Base-by-base conservation (phyloP, 2,888 invertebrate species). In the Sinotaia quadrata region DNA sequence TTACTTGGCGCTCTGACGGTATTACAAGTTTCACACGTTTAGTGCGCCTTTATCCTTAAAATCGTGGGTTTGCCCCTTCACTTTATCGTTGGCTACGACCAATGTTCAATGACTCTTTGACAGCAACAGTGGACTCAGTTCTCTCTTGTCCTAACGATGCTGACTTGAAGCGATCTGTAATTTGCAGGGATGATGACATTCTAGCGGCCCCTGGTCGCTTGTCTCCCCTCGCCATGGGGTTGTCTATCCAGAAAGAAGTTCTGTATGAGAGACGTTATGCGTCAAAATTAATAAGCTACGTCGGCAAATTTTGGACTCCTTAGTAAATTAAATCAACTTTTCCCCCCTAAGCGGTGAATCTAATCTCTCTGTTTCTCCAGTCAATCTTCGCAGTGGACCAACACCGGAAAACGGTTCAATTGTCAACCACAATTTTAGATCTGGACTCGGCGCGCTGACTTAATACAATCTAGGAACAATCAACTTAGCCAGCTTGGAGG, bases 201-300 rank as follows among this genome's bases (percentile, higher is more conserved):
- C 54, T 65, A 41, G 44, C 52, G 56, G 63, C 56, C 54, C 65
- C 29, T 56, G 44, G 56, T 56, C 41, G 65, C 65, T 65, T 65
- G 65, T 56, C 44, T 65, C 65, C 24, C 52, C 54, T 65, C 31
- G 65, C 56, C 65, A 44, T 33, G 56, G 65, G 54, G 56, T 54
- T 56, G 65, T 65, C 65, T 41, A 44, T 12, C 44, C 56, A 29
- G 29, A 24, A 63, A 24, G 63, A 63, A 52, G 54, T 12, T 29
- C 21, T 54, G 41, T 65, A 65, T 65, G 65, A 65, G 65, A 65
- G 65, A 54, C 66, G 66, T 58, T 66, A 66, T 66, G 66, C 66
- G 66, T 66, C 66, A 66, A 66, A 66, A 66, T 66, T 66, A 66
- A 66, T 66, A 66, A 66, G 66, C 66, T 58, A 65, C 66, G 66